Evolutionary conservation across 1,140 invertebrate species (phyloP).

Genomic region (Anadara kagoshimensis): DNA sequence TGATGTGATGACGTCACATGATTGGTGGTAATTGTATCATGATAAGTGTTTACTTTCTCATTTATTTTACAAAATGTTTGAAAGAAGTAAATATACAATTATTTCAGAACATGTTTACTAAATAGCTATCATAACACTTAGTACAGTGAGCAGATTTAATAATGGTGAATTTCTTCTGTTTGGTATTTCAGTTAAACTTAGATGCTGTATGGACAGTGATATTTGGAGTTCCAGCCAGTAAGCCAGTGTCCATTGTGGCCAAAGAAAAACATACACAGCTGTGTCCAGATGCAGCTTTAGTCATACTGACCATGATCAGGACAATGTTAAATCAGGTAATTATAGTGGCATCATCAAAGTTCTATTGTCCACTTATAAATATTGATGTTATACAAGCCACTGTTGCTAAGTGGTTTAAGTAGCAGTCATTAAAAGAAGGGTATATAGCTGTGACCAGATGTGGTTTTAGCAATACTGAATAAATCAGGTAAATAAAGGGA

Average conservation of each 20-base stretch:
- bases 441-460: too few species aligned
- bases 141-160: neutral
- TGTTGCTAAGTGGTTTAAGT: too few species aligned
- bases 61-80: too few species aligned
- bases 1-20: too few species aligned
- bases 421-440: too few species aligned
- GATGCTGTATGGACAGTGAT: slow-evolving; percentile 96
- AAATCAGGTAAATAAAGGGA: too few species aligned
- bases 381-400: too few species aligned
- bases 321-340: slow-evolving; percentile 83
- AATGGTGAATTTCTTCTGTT: slow-evolving; percentile 1
- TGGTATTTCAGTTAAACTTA: slow-evolving; percentile 79
- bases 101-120: too few species aligned
- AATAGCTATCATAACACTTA: neutral
- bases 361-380: neutral
- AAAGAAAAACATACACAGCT: slow-evolving; percentile 75
- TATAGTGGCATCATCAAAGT: neutral
- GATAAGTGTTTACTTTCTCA: too few species aligned
- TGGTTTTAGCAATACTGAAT: too few species aligned
- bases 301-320: slow-evolving; percentile 89
- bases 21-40: too few species aligned
- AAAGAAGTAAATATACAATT: too few species aligned
- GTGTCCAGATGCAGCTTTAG: slow-evolving; percentile 92
- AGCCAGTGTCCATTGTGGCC: slow-evolving; percentile 77
- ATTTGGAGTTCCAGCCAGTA: slow-evolving; percentile 86